Conservation (phyloP, 2,797 vertebrate species). For the Muscicapa comitata region DNA sequence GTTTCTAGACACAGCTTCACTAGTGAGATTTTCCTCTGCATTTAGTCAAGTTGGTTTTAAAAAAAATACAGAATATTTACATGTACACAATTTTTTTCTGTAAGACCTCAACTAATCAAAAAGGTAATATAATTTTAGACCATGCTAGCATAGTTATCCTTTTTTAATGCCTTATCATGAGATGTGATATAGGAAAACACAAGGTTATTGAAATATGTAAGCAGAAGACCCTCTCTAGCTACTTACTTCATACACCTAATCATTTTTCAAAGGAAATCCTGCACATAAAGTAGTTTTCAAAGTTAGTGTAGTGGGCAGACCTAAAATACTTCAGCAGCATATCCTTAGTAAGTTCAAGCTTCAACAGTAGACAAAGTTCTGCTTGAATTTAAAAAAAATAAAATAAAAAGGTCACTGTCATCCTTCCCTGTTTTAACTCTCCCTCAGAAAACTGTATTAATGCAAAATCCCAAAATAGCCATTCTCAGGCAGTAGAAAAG, state of each 20-base stretch:
- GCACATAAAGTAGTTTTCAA: neutral
- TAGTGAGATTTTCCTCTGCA: neutral
- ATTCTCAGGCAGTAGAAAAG: neutral
- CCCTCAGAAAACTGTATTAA: neutral
- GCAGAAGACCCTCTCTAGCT: neutral
- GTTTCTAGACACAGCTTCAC: neutral
- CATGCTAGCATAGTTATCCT: neutral
- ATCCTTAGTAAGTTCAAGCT: neutral
- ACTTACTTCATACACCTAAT: neutral
- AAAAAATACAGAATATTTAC: neutral
- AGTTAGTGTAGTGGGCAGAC: neutral
- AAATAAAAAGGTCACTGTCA: neutral
- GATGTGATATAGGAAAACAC: neutral
- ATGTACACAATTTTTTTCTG: neutral
- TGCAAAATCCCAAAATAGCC: neutral
- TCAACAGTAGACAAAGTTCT: neutral
- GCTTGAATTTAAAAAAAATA: neutral
- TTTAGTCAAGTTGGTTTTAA: neutral
- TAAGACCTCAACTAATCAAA: neutral
- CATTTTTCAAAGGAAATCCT: neutral
- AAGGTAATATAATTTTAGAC: neutral
- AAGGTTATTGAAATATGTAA: neutral
- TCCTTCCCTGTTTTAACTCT: neutral
- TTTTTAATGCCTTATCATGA: neutral
- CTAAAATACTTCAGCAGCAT: neutral